Evolutionary conservation across 2,797 vertebrate genomes (phyloP).

Genomic region (Microctenopoma lineatum): DNA sequence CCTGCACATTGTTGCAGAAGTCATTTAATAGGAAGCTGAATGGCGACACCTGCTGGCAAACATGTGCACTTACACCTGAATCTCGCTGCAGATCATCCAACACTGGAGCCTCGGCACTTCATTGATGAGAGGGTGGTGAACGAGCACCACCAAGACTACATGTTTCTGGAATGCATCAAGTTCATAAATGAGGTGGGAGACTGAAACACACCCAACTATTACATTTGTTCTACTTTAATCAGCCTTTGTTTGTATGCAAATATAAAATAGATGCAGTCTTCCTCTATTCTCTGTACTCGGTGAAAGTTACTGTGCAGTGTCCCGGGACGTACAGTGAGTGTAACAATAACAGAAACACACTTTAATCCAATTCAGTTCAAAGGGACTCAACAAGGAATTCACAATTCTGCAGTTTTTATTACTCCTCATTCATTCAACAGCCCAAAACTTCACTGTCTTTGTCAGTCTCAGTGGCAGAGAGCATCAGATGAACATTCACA

Average conservation of each 20-base stretch:
- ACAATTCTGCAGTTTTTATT: too few relatives aligned
- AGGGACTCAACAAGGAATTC: too few relatives aligned
- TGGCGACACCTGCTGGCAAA: conserved; percentile 42
- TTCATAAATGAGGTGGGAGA: conserved; percentile 95
- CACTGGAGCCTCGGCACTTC: conserved; percentile 93
- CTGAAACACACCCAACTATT: not conserved
- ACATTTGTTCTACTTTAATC: not conserved
- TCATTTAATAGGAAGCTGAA: not conserved
- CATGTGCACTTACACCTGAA: conserved; percentile 11
- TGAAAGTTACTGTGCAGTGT: too few relatives aligned
- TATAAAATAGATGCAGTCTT: too few relatives aligned
- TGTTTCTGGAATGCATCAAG: conserved; percentile 96
- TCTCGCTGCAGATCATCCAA: conserved; percentile 87
- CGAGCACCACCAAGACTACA: conserved; percentile 93
- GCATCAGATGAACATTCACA: too few relatives aligned
- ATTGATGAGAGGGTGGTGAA: conserved; percentile 94
- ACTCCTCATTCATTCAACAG: too few relatives aligned
- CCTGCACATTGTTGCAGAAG: too few relatives aligned
- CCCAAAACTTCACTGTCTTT: not conserved
- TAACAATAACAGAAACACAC: too few relatives aligned
- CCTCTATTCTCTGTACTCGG: too few relatives aligned
- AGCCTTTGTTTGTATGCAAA: not conserved
- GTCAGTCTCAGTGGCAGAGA: not conserved
- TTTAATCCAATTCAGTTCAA: too few relatives aligned
- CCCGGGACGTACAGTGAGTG: too few relatives aligned